phyloP scores from a whole-genome alignment of 1,140 invertebrate genomes.

The Drosophila prosaltans region DNA sequence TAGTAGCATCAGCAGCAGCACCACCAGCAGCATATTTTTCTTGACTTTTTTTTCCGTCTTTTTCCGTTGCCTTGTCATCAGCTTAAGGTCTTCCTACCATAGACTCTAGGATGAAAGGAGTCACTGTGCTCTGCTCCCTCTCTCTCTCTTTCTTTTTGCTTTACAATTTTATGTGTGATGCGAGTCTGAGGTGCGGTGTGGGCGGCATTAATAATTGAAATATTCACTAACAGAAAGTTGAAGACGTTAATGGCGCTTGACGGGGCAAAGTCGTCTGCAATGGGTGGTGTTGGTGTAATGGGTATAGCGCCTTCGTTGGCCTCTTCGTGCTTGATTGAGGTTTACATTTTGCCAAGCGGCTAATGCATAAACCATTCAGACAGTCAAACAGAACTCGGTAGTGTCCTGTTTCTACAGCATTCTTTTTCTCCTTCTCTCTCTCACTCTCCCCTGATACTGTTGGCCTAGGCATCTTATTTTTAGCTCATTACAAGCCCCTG shows the following conservation, averaged over 20 bases:
- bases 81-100: constrained; percentile 57
- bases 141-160: constrained; percentile 22
- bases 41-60: neutral
- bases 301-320: constrained; percentile 12
- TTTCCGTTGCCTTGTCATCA: constrained; percentile 49
- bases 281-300: neutral
- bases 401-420: constrained; percentile 24
- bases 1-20: constrained; percentile 18
- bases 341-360: constrained; percentile 66
- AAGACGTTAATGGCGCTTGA: constrained; percentile 76
- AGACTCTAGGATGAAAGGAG: constrained; percentile 7
- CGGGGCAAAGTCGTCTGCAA: constrained; percentile 44
- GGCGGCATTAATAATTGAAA: constrained; percentile 81
- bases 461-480: constrained; percentile 66
- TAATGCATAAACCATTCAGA: constrained; percentile 81
- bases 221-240: constrained; percentile 82
- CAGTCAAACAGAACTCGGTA: constrained; percentile 58
- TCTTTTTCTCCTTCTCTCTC: constrained; percentile 16
- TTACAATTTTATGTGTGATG: constrained; percentile 71
- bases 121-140: constrained; percentile 4
- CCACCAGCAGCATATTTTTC: neutral
- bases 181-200: constrained; percentile 45
- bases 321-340: constrained; percentile 69
- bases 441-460: constrained; percentile 10
- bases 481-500: constrained; percentile 70